A percentile compares a stretch with the other conserved stretches of the same genome.
Evolutionary conservation across 2,797 vertebrate genomes (phyloP).

Genomic region (Jordanella pulchra): DNA sequence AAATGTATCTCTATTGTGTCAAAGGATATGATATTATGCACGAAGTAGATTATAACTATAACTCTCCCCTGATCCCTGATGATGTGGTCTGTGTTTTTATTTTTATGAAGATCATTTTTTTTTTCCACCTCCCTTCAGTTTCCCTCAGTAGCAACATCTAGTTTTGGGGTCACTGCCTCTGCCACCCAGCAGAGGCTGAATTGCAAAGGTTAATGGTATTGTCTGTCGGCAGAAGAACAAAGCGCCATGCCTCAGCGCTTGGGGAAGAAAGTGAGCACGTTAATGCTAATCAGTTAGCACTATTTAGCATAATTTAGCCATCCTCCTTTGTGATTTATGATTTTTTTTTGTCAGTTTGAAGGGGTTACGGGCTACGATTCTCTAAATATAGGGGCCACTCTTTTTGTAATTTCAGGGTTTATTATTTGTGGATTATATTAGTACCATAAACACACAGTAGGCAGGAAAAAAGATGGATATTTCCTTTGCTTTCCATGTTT

Average conservation of each 20-base stretch:
- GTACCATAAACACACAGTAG: not conserved
- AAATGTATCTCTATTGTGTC: constrained; percentile 80
- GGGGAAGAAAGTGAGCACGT: constrained; percentile 69
- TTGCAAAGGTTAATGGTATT: constrained; percentile 99
- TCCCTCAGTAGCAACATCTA: constrained; percentile 86
- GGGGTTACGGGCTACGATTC: constrained; percentile 58
- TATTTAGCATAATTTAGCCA: constrained; percentile 80
- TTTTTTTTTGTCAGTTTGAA: constrained; percentile 66
- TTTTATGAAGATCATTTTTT: constrained; percentile 76
- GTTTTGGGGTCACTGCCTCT: constrained; percentile 92
- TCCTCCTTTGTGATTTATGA: constrained; percentile 75
- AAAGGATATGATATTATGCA: constrained; percentile 80
- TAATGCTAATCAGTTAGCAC: constrained; percentile 80
- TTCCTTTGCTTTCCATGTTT: constrained; percentile 10
- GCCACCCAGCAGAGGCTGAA: constrained; percentile 88
- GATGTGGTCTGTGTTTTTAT: constrained; percentile 76
- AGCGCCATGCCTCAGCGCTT: constrained; percentile 64
- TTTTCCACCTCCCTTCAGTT: constrained; percentile 52
- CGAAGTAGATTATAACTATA: constrained; percentile 90
- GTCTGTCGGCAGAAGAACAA: constrained; percentile 83
- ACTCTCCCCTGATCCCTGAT: constrained; percentile 85
- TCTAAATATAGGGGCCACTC: constrained; percentile 60
- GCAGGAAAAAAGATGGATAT: not conserved
- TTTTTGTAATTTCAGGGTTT: constrained; percentile 24
- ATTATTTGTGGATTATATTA: constrained; percentile 1